Base-by-base conservation (phyloP, 2,113 vertebrate species). In the Marmota flaviventris region DNA sequence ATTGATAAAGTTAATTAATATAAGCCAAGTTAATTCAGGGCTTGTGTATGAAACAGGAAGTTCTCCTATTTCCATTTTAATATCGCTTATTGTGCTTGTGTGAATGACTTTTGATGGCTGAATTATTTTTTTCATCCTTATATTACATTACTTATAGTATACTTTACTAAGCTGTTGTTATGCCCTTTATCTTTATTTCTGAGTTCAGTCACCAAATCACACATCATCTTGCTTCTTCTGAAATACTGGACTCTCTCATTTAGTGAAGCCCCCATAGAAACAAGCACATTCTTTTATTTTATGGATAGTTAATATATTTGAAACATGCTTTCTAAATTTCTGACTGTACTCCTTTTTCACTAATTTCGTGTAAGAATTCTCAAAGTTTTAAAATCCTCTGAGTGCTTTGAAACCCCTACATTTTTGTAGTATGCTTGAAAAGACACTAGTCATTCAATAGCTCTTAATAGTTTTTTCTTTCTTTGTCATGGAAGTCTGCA, bases 1-100 rank as follows among this genome's bases (percentile, higher is more conserved):
- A 91, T 53, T 94, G 67, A 94, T 92, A 78, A 96, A 84, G 48
- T 93, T 89, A 93, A 92, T 89, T 91, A 72, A 89, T 78, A 34
- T 39, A 93, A 93, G 22, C 13, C 27, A 86, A 92, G 34, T 93
- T 94, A 86, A 91, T 77, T 76, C 25, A 75, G 17, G 8, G 7
- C 18, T 65, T 16, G 53, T 58, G 4, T 83, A 73, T 78, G 25
- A 89, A 83, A 69, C 29, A 45, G 9, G 2, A 48, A 85, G 45
- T 77, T 77, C n/a, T 72, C 16, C 39, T 78, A 61, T 29, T 76
- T 93, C 22, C 12, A 24, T 81, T 9, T 14, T 70, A 83, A 87
- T 63, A 51, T 85, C n/a, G 4, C 12, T 53, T 29, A 69, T n/a
- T 4, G 2, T 63, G 8, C 65, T 8, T 58, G 22, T 16, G 9